Conservation (phyloP, 2,888 invertebrate genomes). For the Blastobasis adustella region DNA sequence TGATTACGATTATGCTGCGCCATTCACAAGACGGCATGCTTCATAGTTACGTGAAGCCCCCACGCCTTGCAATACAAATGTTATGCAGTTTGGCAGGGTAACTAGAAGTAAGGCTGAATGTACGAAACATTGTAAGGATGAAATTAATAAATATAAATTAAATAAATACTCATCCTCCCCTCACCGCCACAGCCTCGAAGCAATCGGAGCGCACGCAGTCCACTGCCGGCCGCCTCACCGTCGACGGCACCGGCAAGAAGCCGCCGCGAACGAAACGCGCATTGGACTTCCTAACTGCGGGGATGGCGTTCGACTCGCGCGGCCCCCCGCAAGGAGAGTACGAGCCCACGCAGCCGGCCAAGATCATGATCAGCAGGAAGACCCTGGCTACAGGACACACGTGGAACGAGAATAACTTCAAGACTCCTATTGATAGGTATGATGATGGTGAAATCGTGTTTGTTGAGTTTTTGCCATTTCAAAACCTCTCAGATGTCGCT, state of each 20-base stretch:
- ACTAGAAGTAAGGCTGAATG: too few species aligned
- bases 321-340: conserved; percentile 42
- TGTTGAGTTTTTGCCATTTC: too few species aligned
- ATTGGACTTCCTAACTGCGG: conserved; percentile 53
- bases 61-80: too few species aligned
- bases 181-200: conserved; percentile 39
- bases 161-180: too few species aligned
- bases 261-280: conserved; percentile 51
- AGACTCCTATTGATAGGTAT: conserved; percentile 63
- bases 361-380: conserved; percentile 66
- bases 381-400: conserved; percentile 64
- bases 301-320: conserved; percentile 45
- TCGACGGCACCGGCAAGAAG: conserved; percentile 35
- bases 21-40: too few species aligned
- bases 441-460: neutral
- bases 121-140: too few species aligned
- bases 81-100: too few species aligned
- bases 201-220: conserved; percentile 51
- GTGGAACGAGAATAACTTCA: conserved; percentile 66
- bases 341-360: conserved; percentile 54
- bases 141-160: too few species aligned
- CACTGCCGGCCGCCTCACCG: conserved; percentile 37
- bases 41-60: too few species aligned
- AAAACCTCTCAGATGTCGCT: too few species aligned
- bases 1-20: too few species aligned